Base-by-base conservation (phyloP, 2,888 invertebrate genomes). In the Mimachlamys varia region DNA sequence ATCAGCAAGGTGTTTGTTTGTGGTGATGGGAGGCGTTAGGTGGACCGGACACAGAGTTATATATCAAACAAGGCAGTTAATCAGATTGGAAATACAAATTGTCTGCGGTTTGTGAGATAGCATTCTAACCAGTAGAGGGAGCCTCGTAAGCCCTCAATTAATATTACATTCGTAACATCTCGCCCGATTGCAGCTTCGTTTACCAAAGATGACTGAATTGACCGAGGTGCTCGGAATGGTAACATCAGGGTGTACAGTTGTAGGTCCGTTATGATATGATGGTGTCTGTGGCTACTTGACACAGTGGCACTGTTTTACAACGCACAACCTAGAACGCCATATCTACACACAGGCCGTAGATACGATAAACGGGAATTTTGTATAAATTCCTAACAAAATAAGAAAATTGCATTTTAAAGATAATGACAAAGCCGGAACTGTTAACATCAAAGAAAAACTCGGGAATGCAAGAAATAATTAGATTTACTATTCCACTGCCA, bases 381-480 rank as follows among this genome's bases (percentile, higher is more conserved):
- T 33, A 76, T 76, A 76, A 22, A 27, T 76, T 27, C 33, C 76
- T 27, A 10, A 27, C 33, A 76, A 76, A 76, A 76, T 33, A 76
- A 76, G 76, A 76, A 76, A 76, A 76, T 76, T 76, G 33, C 76
- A 76, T 76, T 76, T 76, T 15, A 33, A 33, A 76, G 76, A 76
- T 76, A 76, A 76, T 33, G 76, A 10, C 12, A 76, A 76, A 76
- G 33, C 76, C 1, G 0, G 33, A 33, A 27, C 15, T 33, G 76
- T 76, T 33, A 33, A 76, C 76, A 76, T 76, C 76, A 76, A 76
- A 76, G 76, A 76, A 33, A 76, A 76, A 76, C 19, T 10, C 33
- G 76, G 76, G 76, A 76, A 33, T 76, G 76, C 76, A 27, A 76
- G 76, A 76, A 33, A 76, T 76, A 76, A 76, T 76, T 76, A 76